phyloP scores from a whole-genome alignment of 1,140 invertebrate species.

The Idris sp. region DNA sequence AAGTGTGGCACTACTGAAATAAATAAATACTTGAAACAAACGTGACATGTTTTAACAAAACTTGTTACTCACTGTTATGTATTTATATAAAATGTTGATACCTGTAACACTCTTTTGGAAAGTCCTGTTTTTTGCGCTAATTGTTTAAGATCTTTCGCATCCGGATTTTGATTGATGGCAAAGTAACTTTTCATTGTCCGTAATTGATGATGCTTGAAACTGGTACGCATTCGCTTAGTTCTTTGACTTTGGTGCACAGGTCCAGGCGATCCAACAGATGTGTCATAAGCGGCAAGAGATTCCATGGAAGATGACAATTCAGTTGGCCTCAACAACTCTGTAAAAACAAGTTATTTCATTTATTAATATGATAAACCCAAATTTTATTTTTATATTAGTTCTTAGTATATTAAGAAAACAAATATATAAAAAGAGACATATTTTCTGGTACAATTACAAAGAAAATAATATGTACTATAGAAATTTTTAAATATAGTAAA shows the following conservation, averaged over 20 bases:
- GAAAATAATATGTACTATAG: no score
- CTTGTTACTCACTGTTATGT: no score
- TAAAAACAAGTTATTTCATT: conserved; percentile 42
- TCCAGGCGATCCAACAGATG: conserved; percentile 85
- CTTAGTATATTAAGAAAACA: no score
- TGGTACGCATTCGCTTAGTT: conserved; percentile 96
- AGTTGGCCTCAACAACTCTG: conserved; percentile 85
- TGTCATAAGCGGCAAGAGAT: conserved; percentile 84
- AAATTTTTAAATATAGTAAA: no score
- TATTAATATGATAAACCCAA: conserved; percentile 4
- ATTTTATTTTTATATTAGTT: no score
- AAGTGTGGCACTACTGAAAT: no score
- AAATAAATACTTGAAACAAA: no score
- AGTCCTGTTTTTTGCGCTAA: conserved; percentile 97
- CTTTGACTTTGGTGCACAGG: conserved; percentile 80
- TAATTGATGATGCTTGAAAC: conserved; percentile 98
- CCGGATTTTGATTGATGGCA: conserved; percentile 97
- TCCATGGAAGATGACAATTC: conserved; percentile 88
- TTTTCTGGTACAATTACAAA: no score
- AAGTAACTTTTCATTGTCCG: conserved; percentile 98
- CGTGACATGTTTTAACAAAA: no score
- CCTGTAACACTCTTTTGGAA: conserved; percentile 96
- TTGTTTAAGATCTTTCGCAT: conserved; percentile 96
- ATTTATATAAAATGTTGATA: no score
- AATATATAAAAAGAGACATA: no score